Evolutionary conservation across 2,113 vertebrate species (phyloP).

Genomic region (Turdus rufiventris): DNA sequence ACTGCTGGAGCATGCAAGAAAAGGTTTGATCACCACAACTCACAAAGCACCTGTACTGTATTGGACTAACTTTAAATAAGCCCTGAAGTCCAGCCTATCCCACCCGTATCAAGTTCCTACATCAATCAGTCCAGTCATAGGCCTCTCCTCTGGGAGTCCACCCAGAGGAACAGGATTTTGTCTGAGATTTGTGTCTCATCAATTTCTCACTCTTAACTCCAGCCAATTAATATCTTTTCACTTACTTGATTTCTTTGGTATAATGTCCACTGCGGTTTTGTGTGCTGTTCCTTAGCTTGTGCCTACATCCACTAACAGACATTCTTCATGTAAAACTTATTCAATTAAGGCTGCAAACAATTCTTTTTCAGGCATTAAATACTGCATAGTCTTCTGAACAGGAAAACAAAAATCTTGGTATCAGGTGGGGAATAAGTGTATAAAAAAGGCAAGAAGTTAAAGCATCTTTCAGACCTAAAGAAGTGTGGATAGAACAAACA

Average conservation of each 20-base stretch:
- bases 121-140: neutral
- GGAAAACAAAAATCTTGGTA: neutral
- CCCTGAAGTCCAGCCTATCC: neutral
- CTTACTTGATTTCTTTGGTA: neutral
- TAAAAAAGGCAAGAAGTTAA: neutral
- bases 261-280: neutral
- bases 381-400: neutral
- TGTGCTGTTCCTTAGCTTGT: neutral
- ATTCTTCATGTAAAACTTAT: neutral
- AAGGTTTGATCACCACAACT: neutral
- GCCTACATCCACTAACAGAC: neutral
- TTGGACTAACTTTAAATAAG: neutral
- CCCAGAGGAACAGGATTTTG: neutral
- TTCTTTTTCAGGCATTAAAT: neutral
- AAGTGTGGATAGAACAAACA: neutral
- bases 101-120: neutral
- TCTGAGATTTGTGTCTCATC: neutral
- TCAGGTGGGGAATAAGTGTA: neutral
- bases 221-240: neutral
- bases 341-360: neutral
- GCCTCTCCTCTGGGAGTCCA: neutral
- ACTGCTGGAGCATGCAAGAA: neutral
- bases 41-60: neutral
- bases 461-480: neutral
- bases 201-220: neutral